Evolutionary conservation across 1,140 invertebrate genomes (phyloP), one percentile per base, ranked within the genome.

Genomic region (Neuroterus valhalla): DNA sequence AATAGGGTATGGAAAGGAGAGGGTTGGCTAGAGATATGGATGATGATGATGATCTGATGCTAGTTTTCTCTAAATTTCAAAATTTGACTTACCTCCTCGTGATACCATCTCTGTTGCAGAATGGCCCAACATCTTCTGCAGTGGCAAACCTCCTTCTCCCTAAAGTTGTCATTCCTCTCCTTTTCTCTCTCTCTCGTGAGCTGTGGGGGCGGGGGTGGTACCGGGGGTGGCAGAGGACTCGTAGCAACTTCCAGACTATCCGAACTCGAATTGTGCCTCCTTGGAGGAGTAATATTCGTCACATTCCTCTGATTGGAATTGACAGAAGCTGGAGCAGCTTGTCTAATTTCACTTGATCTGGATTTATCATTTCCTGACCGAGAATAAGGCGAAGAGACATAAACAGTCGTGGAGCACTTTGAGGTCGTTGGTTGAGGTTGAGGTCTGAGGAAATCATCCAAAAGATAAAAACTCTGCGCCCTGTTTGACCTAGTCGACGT

Each of bases 381-480:
- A 14, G 74, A 76, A 42, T 81, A 26, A 43, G 78, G 79, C 10
- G 88, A 82, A 0, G 86, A 83, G 50, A 87, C 48, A 21, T 86
- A 85, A 10, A 86, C 81, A 78, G 88, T 87, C 14, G 86, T 44
- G 62, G 78, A 84, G 71, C 81, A 87, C 76, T 87, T 89, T 66
- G 82, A 81, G 11, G 45, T 71, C 15, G 75, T 79, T 42, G 78
- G 79, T 26, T 86, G 85, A 0, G 86, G 88, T 66, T 89, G 87
- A 0, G 91, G 91, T n/a, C 87, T 84, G 66, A 91, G 75, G 45
- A 91, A 91, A 69, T 91, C 91, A 71, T 91, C 91, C 11, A 91
- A 80, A 1, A 91, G 83, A 77, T 91, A 91, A 66, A 91, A 91
- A 74, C 90, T 91, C 72, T 91, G 90, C 2, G 91, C 91, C 1